phyloP scores from a whole-genome alignment of 2,113 vertebrate genomes.

The Phylloscopus trochilus region DNA sequence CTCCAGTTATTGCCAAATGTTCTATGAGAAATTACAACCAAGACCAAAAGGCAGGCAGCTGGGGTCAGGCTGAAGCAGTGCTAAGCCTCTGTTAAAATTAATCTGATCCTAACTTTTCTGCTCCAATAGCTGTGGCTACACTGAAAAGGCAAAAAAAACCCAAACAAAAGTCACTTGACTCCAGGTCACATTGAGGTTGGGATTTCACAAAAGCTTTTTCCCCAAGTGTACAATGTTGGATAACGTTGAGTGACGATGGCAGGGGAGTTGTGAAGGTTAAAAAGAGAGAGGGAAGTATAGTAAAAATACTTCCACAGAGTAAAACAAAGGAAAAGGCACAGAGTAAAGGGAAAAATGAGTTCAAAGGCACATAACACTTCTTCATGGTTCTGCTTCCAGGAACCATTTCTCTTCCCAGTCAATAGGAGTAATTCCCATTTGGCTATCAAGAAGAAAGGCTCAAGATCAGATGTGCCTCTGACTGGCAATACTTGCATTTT shows the following conservation, averaged over 20 bases:
- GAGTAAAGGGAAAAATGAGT: not conserved
- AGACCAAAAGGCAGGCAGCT: constrained; percentile 22
- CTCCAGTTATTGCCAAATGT: not conserved
- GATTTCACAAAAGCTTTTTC: not conserved
- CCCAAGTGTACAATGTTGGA: not conserved
- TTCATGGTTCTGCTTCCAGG: not conserved
- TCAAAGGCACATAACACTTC: not conserved
- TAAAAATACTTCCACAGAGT: constrained; percentile 4
- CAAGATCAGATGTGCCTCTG: not conserved
- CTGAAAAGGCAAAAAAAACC: not conserved
- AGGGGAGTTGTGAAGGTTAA: constrained; percentile 4
- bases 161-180: not conserved
- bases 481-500: not conserved
- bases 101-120: constrained; percentile 2
- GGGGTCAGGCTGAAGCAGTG: constrained; percentile 65
- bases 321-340: not conserved
- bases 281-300: not conserved
- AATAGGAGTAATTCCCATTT: not conserved
- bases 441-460: not conserved
- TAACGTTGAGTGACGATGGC: not conserved
- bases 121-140: not conserved
- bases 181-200: not conserved
- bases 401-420: not conserved
- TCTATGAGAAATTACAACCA: not conserved
- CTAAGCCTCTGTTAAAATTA: constrained; percentile 46